A percentile compares a stretch with the other conserved stretches of the same genome.
Conservation (phyloP, 2,113 vertebrate genomes). For the Neolamprologus tretocephalus region DNA sequence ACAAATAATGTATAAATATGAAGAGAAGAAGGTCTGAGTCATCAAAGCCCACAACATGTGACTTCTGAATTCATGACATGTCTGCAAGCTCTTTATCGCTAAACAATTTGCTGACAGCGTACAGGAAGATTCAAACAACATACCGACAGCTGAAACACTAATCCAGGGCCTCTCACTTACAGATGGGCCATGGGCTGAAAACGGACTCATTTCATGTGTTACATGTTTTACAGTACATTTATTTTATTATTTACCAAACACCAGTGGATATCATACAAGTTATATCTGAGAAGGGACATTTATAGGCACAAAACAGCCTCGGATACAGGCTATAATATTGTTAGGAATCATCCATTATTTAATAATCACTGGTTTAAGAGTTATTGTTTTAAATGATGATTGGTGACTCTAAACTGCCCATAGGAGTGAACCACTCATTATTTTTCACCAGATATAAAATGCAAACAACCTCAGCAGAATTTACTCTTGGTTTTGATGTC, state of each 20-base stretch:
- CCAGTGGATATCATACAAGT: background rate
- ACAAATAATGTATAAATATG: background rate
- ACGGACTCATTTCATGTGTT: background rate
- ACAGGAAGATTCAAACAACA: background rate
- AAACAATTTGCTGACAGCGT: background rate
- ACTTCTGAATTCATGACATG: background rate
- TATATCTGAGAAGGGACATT: background rate
- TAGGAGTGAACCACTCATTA: background rate
- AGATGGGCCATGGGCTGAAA: background rate
- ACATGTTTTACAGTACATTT: background rate
- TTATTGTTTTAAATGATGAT: background rate
- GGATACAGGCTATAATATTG: background rate
- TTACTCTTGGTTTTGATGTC: background rate
- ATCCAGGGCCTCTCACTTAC: background rate
- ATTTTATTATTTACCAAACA: background rate
- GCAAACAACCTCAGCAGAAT: background rate
- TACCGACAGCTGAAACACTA: background rate
- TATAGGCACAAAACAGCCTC: background rate
- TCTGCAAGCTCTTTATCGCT: background rate
- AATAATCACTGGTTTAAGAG: background rate
- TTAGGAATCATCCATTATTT: background rate
- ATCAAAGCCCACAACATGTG: background rate
- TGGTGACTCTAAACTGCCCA: background rate
- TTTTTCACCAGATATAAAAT: background rate
- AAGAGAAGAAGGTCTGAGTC: background rate